Conservation (phyloP, 2,797 vertebrate genomes). For the Acanthiza pusilla region DNA sequence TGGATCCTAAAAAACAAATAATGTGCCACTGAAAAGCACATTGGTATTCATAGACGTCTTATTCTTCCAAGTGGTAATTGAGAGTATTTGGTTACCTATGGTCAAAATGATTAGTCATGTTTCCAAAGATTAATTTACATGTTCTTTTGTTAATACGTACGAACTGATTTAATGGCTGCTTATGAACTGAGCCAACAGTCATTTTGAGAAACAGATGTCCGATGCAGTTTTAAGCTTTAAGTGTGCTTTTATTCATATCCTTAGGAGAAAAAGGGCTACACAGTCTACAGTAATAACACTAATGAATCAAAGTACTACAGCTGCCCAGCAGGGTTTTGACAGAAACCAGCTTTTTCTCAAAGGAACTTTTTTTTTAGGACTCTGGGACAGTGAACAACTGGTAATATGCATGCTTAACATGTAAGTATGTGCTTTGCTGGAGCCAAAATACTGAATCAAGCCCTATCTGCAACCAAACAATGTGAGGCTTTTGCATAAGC, state of each 20-base stretch:
- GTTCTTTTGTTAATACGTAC: constrained; percentile 8
- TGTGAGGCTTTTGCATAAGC: neutral
- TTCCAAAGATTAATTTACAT: constrained; percentile 52
- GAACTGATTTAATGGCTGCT: constrained; percentile 44
- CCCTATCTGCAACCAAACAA: constrained; percentile 19
- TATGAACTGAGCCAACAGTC: constrained; percentile 43
- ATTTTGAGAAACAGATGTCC: constrained; percentile 56
- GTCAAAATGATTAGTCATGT: constrained; percentile 30
- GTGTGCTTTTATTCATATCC: constrained; percentile 58
- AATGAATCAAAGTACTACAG: constrained; percentile 56
- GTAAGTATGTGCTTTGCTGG: neutral
- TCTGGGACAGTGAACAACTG: constrained; percentile 28
- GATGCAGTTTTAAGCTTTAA: constrained; percentile 21
- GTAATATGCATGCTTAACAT: constrained; percentile 27
- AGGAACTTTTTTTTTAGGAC: constrained; percentile 20
- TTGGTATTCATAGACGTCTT: neutral
- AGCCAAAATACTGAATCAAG: constrained; percentile 32
- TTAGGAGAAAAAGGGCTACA: constrained; percentile 55
- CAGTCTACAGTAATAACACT: constrained; percentile 48
- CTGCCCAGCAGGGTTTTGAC: constrained; percentile 60
- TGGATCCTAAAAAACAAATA: neutral
- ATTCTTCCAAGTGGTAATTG: constrained; percentile 21
- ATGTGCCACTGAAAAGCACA: neutral
- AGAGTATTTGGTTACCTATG: constrained; percentile 47
- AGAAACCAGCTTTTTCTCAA: constrained; percentile 57